A percentile compares a stretch with the other conserved stretches of the same genome.
These are phyloP conservation scores for Sinosuthora webbiana DNA, from an alignment of 2,113 vertebrate species.

Conservation along the genomic window DNA sequence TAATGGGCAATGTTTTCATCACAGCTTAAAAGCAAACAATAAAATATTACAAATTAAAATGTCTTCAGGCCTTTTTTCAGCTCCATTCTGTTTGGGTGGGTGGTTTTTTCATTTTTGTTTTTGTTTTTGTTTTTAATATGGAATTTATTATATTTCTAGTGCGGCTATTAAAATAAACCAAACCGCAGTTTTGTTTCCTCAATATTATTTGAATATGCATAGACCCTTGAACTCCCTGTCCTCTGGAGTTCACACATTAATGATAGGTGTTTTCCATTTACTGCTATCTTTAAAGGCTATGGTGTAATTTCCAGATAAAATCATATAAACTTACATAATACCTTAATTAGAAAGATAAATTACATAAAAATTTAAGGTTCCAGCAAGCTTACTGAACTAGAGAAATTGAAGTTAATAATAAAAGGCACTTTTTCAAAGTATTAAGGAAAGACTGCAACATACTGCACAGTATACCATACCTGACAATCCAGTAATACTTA, in stretches of 20 bases:
- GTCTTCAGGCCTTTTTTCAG: background rate
- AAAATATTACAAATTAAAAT: background rate
- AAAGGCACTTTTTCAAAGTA: slow-evolving; percentile 25
- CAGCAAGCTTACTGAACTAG: background rate
- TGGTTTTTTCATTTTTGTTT: background rate
- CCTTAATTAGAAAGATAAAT: slow-evolving; percentile 54
- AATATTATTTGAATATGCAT: background rate
- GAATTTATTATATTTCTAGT: background rate
- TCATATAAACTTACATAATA: background rate
- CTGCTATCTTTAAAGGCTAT: background rate
- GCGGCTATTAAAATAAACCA: background rate
- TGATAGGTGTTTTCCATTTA: background rate
- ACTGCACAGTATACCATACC: background rate
- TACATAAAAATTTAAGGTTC: slow-evolving; percentile 44
- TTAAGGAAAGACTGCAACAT: slow-evolving; percentile 25
- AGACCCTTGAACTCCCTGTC: background rate
- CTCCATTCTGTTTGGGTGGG: background rate
- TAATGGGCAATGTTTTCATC: background rate
- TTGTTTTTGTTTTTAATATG: background rate
- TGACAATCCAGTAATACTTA: background rate
- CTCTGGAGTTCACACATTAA: background rate
- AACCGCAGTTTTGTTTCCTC: background rate
- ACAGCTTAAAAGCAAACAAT: background rate
- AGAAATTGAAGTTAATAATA: slow-evolving; percentile 32
- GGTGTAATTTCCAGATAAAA: background rate